Evolutionary conservation across 2,888 invertebrate species (phyloP), one percentile per base, ranked within the genome.

Genomic region (Agriopis aurantiaria): DNA sequence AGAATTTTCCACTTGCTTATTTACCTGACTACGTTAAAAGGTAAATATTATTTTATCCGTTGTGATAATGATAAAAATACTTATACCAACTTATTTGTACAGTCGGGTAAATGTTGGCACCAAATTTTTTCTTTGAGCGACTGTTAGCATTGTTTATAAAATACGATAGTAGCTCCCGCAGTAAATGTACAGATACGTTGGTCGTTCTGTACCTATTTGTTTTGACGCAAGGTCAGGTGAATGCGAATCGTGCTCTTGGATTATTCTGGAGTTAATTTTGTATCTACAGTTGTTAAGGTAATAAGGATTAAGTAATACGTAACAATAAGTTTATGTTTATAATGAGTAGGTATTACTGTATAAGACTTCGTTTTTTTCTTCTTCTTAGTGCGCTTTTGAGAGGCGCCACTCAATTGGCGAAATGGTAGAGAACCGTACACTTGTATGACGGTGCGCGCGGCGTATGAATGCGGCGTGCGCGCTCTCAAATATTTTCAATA

Each of bases 201-300:
- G 40, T 55, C 10, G 52, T 9, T 11, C 17, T 11, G 23, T 58
- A 17, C 14, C 14, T 48, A 43, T 69, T 62, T 58, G 53, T 57
- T n/a, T 45, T 52, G 52, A 61, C 4, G 40, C 62, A 65, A 69
- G 69, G 72, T 57, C 57, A 51, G 56, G 69, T 66, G 72, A 72
- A 72, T 63, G 72, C 52, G 60, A 12, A 23, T 45, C 10, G 12
- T 56, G 58, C 7, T 58, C 12, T 52, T 59, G 58, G 23, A 46
- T 45, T 8, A 4, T 55, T 46, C 46, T 56, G 4, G 3, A 43
- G 6, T 14, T 56, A 2, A 14, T 56, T 43, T 43, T 43, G 43
- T 43, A 17, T 12, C 8, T 8, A 17, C 40, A 40, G 33, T 40
- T 40, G 33, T 33, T 33, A 33, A 33, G 3, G 33, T 5, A 33